These are phyloP conservation scores for Ferdinandea cuprea DNA, from an alignment of 2,888 invertebrate species.

Conservation along the genomic window DNA sequence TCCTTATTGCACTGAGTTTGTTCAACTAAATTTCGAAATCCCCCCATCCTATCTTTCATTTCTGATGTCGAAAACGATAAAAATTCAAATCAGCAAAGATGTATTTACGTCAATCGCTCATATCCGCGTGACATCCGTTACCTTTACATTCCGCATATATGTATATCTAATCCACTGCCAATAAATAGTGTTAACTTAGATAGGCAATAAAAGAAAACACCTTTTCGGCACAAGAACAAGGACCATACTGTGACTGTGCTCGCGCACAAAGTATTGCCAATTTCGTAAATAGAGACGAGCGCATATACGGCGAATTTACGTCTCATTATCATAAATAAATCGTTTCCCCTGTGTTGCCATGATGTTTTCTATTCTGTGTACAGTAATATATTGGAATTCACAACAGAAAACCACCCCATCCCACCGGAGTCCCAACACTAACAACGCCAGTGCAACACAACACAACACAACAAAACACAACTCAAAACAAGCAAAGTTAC, in stretches of 20 bases:
- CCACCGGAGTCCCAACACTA: not conserved
- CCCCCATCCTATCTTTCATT: not conserved
- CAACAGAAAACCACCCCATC: not conserved
- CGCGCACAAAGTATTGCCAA: conserved; percentile 40
- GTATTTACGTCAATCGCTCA: conserved; percentile 36
- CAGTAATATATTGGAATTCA: conserved; percentile 38
- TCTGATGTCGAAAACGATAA: conserved; percentile 30
- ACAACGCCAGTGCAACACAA: conserved; percentile 9
- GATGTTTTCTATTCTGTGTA: conserved; percentile 28
- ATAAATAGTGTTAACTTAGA: conserved; percentile 33
- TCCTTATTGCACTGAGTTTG: no score
- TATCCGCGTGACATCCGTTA: conserved; percentile 33
- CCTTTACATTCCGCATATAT: conserved; percentile 14
- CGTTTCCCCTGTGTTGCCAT: conserved; percentile 21
- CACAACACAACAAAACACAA: conserved; percentile 21
- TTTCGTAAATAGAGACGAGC: conserved; percentile 40
- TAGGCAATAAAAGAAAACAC: conserved; percentile 39
- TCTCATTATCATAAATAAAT: conserved; percentile 74
- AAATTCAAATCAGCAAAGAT: conserved; percentile 24
- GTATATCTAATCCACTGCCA: conserved; percentile 33
- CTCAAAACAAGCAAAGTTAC: conserved; percentile 21
- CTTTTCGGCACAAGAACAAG: conserved; percentile 1
- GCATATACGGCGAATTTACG: conserved; percentile 51
- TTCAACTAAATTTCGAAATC: not conserved
- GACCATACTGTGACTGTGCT: not conserved